Base-by-base conservation (phyloP, 2,797 vertebrate genomes). In the Gambusia yucatana region DNA sequence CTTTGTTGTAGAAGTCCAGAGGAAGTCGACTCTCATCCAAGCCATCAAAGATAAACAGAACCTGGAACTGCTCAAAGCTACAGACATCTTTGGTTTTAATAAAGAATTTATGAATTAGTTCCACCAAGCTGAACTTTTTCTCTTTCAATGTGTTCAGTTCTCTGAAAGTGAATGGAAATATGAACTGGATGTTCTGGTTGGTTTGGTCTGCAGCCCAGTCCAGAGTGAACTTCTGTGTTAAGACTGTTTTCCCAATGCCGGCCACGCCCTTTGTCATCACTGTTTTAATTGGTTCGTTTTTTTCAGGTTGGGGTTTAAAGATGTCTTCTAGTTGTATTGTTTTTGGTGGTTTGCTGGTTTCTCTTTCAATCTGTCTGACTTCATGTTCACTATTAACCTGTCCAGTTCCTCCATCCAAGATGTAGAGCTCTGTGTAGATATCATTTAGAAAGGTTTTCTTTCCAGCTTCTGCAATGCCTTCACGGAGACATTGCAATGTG, bases 371-470 rank as follows among this genome's bases (percentile, higher is more conserved):
- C 57, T 14, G n/a, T 16, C 57, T 59, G 57, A 59, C 13, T 14
- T 59, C 57, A 30, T 59, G 57, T 59, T 59, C 28, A 13, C 30
- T 28, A 59, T 59, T 59, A 28, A 59, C n/a, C 1, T 59, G 4
- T 28, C 10, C 50, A 55, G 3, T n/a, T 10, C 22, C 50, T 55
- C 50, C 50, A 9, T 55, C 50, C 22, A 55, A 25, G 28, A 30
- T 59, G 28, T 59, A 59, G 57, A 59, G 57, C 57, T 59, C 57
- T 59, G 57, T 59, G 57, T 59, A 59, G 28, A 59, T 59, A 6
- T 59, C 28, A 30, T 59, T 30, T 6, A 59, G 4, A 30, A 59
- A 59, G 3, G 57, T 59, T 59, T 59, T 59, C 13, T 59, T 28
- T 28, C 57, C 28, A 30, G 57, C 57, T 59, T 59, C 5, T 28